phyloP scores from a whole-genome alignment of 2,888 invertebrate genomes.

The Parnassius glacialis region DNA sequence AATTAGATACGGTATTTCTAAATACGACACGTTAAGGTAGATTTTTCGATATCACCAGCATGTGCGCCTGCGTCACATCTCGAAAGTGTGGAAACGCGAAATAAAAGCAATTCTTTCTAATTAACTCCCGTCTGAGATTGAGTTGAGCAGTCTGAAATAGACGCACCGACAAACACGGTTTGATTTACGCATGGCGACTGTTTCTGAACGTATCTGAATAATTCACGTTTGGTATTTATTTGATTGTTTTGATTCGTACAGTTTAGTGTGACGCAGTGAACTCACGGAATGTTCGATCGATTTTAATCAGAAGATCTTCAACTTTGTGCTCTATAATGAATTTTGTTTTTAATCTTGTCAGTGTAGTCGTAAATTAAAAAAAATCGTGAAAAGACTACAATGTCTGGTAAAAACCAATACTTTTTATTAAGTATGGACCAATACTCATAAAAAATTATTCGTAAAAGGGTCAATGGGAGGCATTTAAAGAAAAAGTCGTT shows the following conservation, averaged over 20 bases:
- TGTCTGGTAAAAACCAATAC: no score
- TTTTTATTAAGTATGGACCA: no score
- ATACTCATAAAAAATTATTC: no score
- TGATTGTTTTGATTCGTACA: constrained; percentile 73
- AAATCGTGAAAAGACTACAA: no score
- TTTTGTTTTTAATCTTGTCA: constrained; percentile 14
- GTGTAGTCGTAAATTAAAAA: no score
- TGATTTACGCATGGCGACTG: constrained; percentile 73
- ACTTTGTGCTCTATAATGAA: constrained; percentile 27
- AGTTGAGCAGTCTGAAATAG: constrained; percentile 64
- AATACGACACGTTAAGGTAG: constrained; percentile 57
- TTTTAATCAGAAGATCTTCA: constrained; percentile 21
- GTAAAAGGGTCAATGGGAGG: no score
- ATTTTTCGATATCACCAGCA: constrained; percentile 55
- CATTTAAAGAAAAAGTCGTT: no score
- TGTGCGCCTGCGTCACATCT: constrained; percentile 59
- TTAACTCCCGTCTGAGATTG: constrained; percentile 67
- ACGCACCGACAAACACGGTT: constrained; percentile 51
- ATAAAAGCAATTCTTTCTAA: constrained; percentile 81
- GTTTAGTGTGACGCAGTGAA: constrained; percentile 52
- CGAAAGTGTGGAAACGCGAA: constrained; percentile 72
- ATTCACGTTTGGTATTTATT: constrained; percentile 74
- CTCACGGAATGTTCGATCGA: constrained; percentile 39
- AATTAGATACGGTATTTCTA: constrained; percentile 27
- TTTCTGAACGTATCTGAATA: constrained; percentile 67